Conservation (phyloP, 2,888 invertebrate genomes). For the Entomobrya proxima region DNA sequence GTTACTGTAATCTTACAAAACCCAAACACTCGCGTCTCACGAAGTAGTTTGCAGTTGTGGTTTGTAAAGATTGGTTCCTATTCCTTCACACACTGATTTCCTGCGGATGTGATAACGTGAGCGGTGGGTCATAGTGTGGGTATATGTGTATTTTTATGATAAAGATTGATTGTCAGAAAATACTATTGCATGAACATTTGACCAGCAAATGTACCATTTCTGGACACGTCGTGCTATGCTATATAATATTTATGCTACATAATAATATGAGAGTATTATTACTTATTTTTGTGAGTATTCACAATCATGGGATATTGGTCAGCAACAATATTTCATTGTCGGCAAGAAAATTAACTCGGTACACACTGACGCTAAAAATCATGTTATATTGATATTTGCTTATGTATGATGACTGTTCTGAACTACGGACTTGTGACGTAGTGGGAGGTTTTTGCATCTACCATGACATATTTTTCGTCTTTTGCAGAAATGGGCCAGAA, state of each 20-base stretch:
- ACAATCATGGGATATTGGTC: conserved; percentile 38
- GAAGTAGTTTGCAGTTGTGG: not conserved
- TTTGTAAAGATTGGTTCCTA: not conserved
- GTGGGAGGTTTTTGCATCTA: conserved; percentile 21
- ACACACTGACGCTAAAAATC: conserved; percentile 19
- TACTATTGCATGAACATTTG: not conserved
- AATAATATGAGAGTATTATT: too few species aligned
- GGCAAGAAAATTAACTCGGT: conserved; percentile 31
- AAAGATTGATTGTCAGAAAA: not conserved
- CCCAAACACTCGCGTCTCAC: too few species aligned
- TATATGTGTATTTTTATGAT: not conserved
- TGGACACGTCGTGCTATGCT: not conserved
- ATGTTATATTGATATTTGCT: not conserved
- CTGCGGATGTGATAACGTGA: conserved; percentile 29
- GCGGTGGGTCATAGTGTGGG: not conserved
- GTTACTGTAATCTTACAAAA: too few species aligned
- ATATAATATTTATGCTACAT: too few species aligned
- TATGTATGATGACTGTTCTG: not conserved
- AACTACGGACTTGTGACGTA: not conserved
- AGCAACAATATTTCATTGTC: conserved; percentile 49
- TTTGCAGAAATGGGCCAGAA: conserved; percentile 53
- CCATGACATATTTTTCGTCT: conserved; percentile 57
- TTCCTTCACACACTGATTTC: conserved; percentile 29
- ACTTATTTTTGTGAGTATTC: conserved; percentile 4
- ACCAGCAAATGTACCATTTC: not conserved